Conservation (phyloP, 2,797 vertebrate species). For the Takifugu rubripes region DNA sequence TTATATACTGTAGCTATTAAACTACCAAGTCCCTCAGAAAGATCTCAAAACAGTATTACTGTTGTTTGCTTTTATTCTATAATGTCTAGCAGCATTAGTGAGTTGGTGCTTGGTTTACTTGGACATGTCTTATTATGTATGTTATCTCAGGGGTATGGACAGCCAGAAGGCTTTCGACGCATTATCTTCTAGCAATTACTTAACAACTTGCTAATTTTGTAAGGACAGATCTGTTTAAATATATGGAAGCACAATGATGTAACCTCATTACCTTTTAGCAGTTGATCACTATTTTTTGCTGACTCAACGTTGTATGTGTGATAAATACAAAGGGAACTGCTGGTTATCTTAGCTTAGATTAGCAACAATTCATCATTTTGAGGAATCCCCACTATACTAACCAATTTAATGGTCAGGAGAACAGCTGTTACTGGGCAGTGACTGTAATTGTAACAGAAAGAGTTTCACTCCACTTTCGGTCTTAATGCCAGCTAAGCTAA, state of each 20-base stretch:
- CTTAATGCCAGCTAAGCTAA: neutral
- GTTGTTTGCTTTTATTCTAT: neutral
- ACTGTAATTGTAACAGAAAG: neutral
- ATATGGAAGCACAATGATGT: constrained; percentile 12
- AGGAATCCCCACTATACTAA: no score
- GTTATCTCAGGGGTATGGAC: constrained; percentile 43
- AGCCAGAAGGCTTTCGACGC: constrained; percentile 8
- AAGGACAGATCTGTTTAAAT: constrained; percentile 11
- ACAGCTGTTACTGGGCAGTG: no score
- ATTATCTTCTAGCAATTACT: constrained; percentile 22
- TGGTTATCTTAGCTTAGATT: no score
- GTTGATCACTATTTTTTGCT: constrained; percentile 7
- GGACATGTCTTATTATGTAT: constrained; percentile 11
- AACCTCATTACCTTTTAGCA: constrained; percentile 30
- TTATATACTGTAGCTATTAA: constrained; percentile 35
- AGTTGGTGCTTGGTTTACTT: neutral
- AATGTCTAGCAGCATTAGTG: constrained; percentile 1
- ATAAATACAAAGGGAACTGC: neutral
- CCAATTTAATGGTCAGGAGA: no score
- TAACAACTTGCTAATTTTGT: constrained; percentile 20
- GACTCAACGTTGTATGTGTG: neutral
- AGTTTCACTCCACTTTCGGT: neutral
- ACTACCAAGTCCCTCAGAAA: constrained; percentile 36
- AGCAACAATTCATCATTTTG: neutral
- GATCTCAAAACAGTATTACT: constrained; percentile 2